Conservation (phyloP, 1,140 invertebrate genomes). For the Calephelis virginiensis region DNA sequence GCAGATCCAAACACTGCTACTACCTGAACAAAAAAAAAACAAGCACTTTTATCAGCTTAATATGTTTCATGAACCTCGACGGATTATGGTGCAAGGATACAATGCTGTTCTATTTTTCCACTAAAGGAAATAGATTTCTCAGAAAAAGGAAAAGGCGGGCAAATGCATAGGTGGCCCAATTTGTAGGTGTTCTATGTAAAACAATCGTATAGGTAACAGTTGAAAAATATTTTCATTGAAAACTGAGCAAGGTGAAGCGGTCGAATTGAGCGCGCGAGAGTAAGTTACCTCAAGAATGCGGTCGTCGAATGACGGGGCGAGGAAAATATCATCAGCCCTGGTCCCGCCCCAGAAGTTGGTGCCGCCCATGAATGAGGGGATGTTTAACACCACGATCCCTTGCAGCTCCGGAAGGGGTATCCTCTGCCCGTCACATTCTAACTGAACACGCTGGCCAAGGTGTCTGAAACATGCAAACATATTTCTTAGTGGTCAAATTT, state of each 20-base stretch:
- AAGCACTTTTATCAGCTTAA: background rate
- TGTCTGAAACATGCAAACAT: slow-evolving; percentile 79
- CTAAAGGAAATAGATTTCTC: too few relatives aligned
- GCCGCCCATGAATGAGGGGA: slow-evolving; percentile 98
- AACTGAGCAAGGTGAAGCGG: too few relatives aligned
- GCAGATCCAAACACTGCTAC: slow-evolving; percentile 97
- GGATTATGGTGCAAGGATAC: too few relatives aligned
- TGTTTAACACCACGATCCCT: slow-evolving; percentile 98
- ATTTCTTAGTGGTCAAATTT: background rate
- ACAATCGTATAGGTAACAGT: too few relatives aligned
- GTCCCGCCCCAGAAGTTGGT: slow-evolving; percentile 99
- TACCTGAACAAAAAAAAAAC: slow-evolving; percentile 83
- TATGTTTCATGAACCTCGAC: too few relatives aligned
- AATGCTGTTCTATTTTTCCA: too few relatives aligned
- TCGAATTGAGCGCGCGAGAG: too few relatives aligned
- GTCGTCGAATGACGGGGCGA: slow-evolving; percentile 95
- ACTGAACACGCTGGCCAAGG: slow-evolving; percentile 94
- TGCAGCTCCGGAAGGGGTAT: slow-evolving; percentile 96
- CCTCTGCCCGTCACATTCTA: slow-evolving; percentile 95
- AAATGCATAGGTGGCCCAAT: too few relatives aligned
- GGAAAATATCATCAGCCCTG: slow-evolving; percentile 92
- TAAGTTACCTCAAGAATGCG: slow-evolving; percentile 88
- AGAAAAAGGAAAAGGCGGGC: too few relatives aligned
- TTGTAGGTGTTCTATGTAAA: too few relatives aligned
- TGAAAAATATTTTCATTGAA: too few relatives aligned